Base-by-base conservation (phyloP, 1,140 invertebrate genomes). In the Coptotermes formosanus region DNA sequence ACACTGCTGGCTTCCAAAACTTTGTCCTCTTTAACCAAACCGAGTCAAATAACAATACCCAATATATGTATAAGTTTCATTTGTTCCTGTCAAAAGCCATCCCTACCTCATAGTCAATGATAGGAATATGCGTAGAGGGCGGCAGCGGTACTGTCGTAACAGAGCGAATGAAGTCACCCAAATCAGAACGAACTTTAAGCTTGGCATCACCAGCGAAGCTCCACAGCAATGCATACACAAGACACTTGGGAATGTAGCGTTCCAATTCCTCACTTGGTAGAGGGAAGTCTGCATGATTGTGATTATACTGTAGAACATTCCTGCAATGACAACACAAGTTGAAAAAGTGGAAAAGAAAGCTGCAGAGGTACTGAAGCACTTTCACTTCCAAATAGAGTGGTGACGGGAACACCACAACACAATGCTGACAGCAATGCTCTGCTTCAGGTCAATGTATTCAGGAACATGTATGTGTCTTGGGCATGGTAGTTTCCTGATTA, bases 131-230 rank as follows among this genome's bases (percentile, higher is more conserved):
- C n/a, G 93, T 92, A 45, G 94, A 93, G 83, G 95, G 94, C 55
- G 99, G 99, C 84, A 99, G 92, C 30, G 96, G 94, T 88, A 99
- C 95, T 0, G 98, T 99, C 2, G 98, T 99, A 21, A 98, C 96
- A 32, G 96, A 97, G 87, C 98, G 93, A 87, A 99, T 96, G 90
- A 98, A 99, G 90, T 99, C 98, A 8, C 98, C 98, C 82, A 99
- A 91, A 91, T 99, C 97, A 84, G 97, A 96, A 86, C 96, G 89
- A 52, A 97, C 96, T 93, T 99, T 99, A 8, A 99, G 92, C 91
- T 98, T 99, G 21, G 98, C 97, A 92, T 99, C 99, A 81, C 99
- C 99, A 87, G 98, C 95, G 89, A 99, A 99, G 86, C 98, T 98
- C 99, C 99, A 99, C 12, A 99, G 91, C 25, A 99, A 90, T 0